Base-by-base conservation (phyloP, 2,888 invertebrate genomes). In the Cheilosia pagana region DNA sequence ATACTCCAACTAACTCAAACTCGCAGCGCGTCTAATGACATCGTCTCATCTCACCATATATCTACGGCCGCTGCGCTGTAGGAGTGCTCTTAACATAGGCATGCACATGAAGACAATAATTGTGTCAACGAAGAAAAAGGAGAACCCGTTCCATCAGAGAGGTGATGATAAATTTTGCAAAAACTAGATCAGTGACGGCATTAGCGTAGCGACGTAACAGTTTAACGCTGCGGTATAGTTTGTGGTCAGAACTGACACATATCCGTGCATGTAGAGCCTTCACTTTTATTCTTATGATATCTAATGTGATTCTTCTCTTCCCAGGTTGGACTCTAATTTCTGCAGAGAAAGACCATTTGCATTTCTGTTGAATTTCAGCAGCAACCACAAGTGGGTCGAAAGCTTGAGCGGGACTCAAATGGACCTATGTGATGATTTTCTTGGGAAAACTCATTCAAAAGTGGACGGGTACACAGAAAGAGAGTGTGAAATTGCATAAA, bases 111-210 rank as follows among this genome's bases (percentile, higher is more conserved):
- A 53, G 71, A 71, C 31, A 63, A 81, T 71, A 63, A 81, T 71
- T 82, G 81, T 82, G 81, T 65, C 81, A 74, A 70, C 31, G 12
- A 53, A 41, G 25, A 19, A 50, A 43, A 57, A 43, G 19, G 19
- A 63, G 16, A 55, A 55, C 21, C 2, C 31, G 63, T 16, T 67
- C 50, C 28, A 4, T 12, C 35, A 21, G 10, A 21, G 10, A 68
- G 70, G 77, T 59, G 81, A 82, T 82, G 77, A 48, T 65, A 7
- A 45, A 60, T 59, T n/a, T 39, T 5, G n/a, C 12, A 60, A 55
- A 53, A 82, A 82, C 77, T 82, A 77, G 81, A 82, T 53, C 76
- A 81, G 57, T 68, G 62, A 81, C 50, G 68, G 50, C 63, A 76
- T 70, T 63, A 70, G 81, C 62, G 62, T 75, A 21, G 48, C 62